Base-by-base conservation (phyloP, 2,113 vertebrate genomes). In the Zapornia atra region DNA sequence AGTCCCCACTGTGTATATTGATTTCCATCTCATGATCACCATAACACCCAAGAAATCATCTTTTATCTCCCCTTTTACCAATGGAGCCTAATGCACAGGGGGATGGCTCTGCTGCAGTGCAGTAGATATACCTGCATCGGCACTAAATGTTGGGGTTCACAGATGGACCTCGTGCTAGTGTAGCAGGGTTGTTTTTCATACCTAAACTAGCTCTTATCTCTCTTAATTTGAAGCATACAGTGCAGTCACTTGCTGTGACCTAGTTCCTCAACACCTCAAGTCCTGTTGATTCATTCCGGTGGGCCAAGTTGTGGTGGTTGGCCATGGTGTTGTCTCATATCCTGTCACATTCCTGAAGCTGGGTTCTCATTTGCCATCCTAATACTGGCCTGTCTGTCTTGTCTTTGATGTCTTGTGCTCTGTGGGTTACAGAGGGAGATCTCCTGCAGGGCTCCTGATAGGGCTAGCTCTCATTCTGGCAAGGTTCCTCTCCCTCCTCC, bases 91-190 rank as follows among this genome's bases (percentile, higher is more conserved):
- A 24, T 14, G 22, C 46, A 59, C 7, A 6, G 44, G 24, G 18
- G 78, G 25, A 0, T 56, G 82, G n/a, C n/a, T 63, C n/a, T 9
- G 25, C 5, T 3, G 16, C 1, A 28, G 40, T 3, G 1, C 65
- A 46, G 57, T 61, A 76, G 54, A 51, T 38, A 53, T 10, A 36
- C 15, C 33, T 24, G 7, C 11, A 1, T 48, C 71, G 53, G 60
- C 19, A 18, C 13, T 4, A 24, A 78, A 59, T 0, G 0, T 12
- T 40, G 33, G 44, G 25, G 17, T 56, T 59, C 8, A 7, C 17
- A 66, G 8, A 28, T 36, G 64, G 42, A 26, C 1, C 8, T 20
- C 7, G 2, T 3, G 26, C 26, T 69, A 33, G 15, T 15, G 28
- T 31, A 57, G 18, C 42, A 64, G 54, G 22, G 31, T 33, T 73